Evolutionary conservation across 92 coral and sea anemone genomes (phyloP), one percentile per base, ranked within the genome.

Genomic region (Palythoa grandiflora): DNA sequence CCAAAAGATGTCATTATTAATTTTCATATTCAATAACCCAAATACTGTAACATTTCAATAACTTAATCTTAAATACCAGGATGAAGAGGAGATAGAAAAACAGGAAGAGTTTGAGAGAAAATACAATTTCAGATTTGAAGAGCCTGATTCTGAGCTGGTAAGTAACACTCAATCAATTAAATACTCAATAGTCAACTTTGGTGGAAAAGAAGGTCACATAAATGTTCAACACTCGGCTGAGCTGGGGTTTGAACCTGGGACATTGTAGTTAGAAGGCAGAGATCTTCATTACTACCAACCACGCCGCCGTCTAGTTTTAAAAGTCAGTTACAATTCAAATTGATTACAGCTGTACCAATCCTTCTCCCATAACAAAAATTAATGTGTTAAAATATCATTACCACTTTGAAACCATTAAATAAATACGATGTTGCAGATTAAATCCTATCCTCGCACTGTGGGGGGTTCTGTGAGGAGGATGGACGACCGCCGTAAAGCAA

Each of bases 31-130:
- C 19, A 59, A 59, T 59, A 59, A 59, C 65, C 16, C 19, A 44
- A 44, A 44, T 44, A 3, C 5, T 8, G 28, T 28, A 28, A 28
- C 28, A 28, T 28, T 28, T 28, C 28, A 28, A 28, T 28, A 28
- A 44, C 65, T 59, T 11, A 14, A 57, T 15, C 2, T 57, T 16
- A 57, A 13, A 53, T 36, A 28, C 7, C 13, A 96, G 99, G 99
- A 96, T 87, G 97, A 95, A 72, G 88, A 85, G 28, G 96, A 95
- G 79, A 83, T 96, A 3, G 98, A 96, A 61, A 88, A 95, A 78
- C 97, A 96, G 77, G 99, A 96, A 92, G 98, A 95, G 74, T 96
- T 96, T 91, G 99, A 96, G 40, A 88, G 99, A 40, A 95, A 93
- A 78, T 95, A 40, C 74, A 96, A 96, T 75, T 96, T 96, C 88